These are phyloP conservation scores for Alethe castanea DNA, from an alignment of 2,113 vertebrate genomes.

Conservation along the genomic window DNA sequence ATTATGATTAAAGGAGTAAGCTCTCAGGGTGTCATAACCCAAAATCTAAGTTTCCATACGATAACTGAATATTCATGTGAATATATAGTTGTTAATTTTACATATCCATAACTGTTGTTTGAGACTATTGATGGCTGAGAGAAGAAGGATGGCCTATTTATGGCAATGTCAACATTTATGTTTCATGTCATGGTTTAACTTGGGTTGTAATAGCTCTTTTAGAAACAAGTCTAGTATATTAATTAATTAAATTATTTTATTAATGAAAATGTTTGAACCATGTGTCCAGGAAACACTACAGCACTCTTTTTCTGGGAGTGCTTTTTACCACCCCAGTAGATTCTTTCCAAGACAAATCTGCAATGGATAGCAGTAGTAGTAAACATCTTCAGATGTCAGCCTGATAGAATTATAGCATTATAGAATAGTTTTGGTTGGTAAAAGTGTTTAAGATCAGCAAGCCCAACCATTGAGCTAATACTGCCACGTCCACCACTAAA, in stretches of 20 bases:
- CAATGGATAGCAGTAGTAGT: background rate
- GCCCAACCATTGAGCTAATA: background rate
- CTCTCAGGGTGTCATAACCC: background rate
- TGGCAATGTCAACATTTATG: background rate
- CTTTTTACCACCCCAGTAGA: background rate
- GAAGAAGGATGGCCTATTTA: background rate
- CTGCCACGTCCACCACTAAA: too few species aligned
- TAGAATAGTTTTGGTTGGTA: background rate
- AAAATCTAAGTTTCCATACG: background rate
- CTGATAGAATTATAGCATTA: background rate
- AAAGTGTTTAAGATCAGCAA: background rate
- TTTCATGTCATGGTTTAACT: background rate
- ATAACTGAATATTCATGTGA: background rate
- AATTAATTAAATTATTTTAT: background rate
- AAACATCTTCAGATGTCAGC: background rate
- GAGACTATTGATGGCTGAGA: background rate
- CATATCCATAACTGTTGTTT: background rate
- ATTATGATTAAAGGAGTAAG: background rate
- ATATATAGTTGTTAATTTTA: background rate
- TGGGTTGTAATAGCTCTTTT: background rate
- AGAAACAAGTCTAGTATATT: background rate
- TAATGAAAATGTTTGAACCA: background rate
- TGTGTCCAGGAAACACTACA: background rate
- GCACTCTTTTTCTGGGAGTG: background rate
- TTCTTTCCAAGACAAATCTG: background rate